These are phyloP conservation scores for Ophiothrix spiculata DNA, from an alignment of 35 echinoderm and acorn worm species.

Conservation along the genomic window DNA sequence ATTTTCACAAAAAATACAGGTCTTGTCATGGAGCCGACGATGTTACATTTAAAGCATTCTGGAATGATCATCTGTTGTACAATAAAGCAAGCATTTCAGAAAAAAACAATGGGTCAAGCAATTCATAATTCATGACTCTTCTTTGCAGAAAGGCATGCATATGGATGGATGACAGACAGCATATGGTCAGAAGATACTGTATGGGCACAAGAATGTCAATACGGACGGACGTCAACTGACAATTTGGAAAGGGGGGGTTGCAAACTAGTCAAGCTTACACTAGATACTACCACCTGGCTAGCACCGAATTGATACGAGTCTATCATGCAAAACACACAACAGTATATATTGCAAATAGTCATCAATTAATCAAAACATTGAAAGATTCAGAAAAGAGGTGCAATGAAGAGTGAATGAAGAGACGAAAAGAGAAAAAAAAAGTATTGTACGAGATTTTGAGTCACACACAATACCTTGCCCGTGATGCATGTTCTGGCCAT, in stretches of 20 bases:
- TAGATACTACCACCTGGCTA: neutral
- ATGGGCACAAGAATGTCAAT: neutral
- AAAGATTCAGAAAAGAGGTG: neutral
- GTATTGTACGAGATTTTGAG: neutral
- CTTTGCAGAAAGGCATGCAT: too few species aligned
- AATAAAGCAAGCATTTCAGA: too few species aligned
- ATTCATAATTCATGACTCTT: too few species aligned
- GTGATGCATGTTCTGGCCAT: conserved; percentile 1
- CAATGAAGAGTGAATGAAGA: neutral
- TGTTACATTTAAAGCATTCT: too few species aligned
- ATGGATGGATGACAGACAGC: too few species aligned
- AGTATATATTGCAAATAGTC: neutral
- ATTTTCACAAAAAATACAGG: too few species aligned
- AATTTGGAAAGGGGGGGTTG: neutral
- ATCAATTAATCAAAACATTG: neutral
- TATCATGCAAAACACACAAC: neutral
- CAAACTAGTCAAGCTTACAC: neutral
- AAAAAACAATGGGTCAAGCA: too few species aligned
- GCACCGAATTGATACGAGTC: neutral
- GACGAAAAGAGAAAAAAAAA: neutral
- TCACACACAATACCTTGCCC: conserved; percentile 14
- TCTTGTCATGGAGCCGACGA: too few species aligned
- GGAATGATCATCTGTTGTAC: too few species aligned
- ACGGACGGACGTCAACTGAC: neutral
- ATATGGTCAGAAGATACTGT: conserved; percentile 7